These are phyloP conservation scores for Varanus komodoensis DNA, from an alignment of 2,113 vertebrate species.

Conservation along the genomic window DNA sequence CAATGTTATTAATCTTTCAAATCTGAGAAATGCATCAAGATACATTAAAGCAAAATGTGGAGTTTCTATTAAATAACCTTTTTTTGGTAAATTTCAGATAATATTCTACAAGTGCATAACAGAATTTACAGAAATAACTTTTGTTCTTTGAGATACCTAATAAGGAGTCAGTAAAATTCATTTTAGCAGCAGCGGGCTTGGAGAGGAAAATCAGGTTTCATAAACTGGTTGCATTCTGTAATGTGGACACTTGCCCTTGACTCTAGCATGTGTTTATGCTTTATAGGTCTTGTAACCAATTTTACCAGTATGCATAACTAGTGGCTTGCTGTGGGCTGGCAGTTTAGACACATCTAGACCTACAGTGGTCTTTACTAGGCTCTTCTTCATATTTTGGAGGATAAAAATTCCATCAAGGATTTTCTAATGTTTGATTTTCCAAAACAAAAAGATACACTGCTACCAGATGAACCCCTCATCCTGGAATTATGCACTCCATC, in stretches of 20 bases:
- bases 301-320: neutral
- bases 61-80: neutral
- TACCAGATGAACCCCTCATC: neutral
- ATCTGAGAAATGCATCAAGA: neutral
- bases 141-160: neutral
- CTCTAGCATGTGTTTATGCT: neutral
- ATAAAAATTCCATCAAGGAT: neutral
- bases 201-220: neutral
- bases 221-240: neutral
- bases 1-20: slow-evolving; percentile 12
- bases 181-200: neutral
- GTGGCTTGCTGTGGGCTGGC: neutral
- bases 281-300: neutral
- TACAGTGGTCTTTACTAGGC: neutral
- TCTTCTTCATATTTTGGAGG: neutral
- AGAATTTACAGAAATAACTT: neutral
- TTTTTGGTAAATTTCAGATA: slow-evolving; percentile 18
- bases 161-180: neutral
- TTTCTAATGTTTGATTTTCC: neutral
- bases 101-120: neutral
- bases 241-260: neutral
- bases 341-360: neutral
- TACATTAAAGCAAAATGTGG: slow-evolving; percentile 21
- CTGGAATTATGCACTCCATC: neutral
- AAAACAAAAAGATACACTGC: neutral